Base-by-base conservation (phyloP, 2,797 vertebrate species). In the Tachyglossus aculeatus region DNA sequence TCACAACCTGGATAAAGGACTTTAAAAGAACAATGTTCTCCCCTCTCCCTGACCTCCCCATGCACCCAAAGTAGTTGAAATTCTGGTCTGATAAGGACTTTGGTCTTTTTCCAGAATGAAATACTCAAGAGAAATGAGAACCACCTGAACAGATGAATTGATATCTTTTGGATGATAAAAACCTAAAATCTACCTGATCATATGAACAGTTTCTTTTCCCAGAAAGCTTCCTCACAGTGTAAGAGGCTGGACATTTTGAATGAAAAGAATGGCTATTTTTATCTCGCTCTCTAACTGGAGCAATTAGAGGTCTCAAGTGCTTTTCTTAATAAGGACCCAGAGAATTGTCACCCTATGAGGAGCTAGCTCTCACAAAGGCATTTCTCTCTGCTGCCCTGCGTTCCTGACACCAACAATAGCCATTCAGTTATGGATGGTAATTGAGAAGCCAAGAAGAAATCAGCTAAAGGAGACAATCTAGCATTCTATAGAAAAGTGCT, bases 181-280 rank as follows among this genome's bases (percentile, higher is more conserved):
- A 80, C 34, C 3, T 22, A 36, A 68, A 14, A 39, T 62, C 44
- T 67, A 64, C 38, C 14, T 60, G 12, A 65, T 62, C 73, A 33
- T 32, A 31, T 52, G 65, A 71, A 83, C 77, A 58, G 34, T 66
- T 39, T 52, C 10, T 63, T 83, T 72, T 70, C 38, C 67, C 24
- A 67, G 43, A 47, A 75, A 53, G 32, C 5, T 55, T 59, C 24
- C 77, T 24, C 41, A 58, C 39, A 48, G 2, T 69, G 24, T 54
- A 43, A 80, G 40, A 9, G 31, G 41, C 27, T 75, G 6, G 24
- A 58, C 21, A 58, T 32, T 66, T 38, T 71, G 45, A 75, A 82
- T 84, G 62, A 56, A 78, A 65, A 14, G 52, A 50, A 10, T 64
- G 39, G 5, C 60, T 83, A 53, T 86, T 88, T 86, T 81, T 76